Evolutionary conservation across 23 tunicate species (phyloP).

Genomic region (Oikopleura albicans): DNA sequence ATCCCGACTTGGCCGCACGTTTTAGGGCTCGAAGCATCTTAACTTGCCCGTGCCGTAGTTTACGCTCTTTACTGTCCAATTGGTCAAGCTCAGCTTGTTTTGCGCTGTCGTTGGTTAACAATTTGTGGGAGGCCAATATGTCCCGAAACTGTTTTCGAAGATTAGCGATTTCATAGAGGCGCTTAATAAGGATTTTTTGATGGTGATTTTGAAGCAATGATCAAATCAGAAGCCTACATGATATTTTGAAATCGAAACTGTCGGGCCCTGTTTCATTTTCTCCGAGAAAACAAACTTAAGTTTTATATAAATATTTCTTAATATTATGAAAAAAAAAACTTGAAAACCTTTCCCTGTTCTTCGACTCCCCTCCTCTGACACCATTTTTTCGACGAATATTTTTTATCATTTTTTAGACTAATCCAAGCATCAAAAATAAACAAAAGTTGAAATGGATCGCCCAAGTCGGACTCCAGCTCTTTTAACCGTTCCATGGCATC

Average conservation of each 20-base stretch:
- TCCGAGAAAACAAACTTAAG: too few relatives aligned
- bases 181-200: too few relatives aligned
- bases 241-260: too few relatives aligned
- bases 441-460: slow-evolving; percentile 72
- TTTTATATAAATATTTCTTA: too few relatives aligned
- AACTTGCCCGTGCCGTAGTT: slow-evolving; percentile 3
- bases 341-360: slow-evolving; percentile 84
- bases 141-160: slow-evolving; percentile 37
- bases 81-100: neutral
- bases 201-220: too few relatives aligned
- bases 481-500: slow-evolving; percentile 50
- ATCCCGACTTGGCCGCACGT: neutral
- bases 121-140: neutral
- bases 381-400: slow-evolving; percentile 49
- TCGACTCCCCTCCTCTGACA: slow-evolving; percentile 73
- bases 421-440: slow-evolving; percentile 86
- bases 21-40: neutral
- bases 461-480: slow-evolving; percentile 67
- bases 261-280: too few relatives aligned
- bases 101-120: neutral
- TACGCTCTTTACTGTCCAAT: neutral
- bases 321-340: too few relatives aligned
- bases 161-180: slow-evolving; percentile 88
- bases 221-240: too few relatives aligned
- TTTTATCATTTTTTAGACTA: slow-evolving; percentile 48